Conservation (phyloP, 2,888 invertebrate species). For the Sicus ferrugineus region DNA sequence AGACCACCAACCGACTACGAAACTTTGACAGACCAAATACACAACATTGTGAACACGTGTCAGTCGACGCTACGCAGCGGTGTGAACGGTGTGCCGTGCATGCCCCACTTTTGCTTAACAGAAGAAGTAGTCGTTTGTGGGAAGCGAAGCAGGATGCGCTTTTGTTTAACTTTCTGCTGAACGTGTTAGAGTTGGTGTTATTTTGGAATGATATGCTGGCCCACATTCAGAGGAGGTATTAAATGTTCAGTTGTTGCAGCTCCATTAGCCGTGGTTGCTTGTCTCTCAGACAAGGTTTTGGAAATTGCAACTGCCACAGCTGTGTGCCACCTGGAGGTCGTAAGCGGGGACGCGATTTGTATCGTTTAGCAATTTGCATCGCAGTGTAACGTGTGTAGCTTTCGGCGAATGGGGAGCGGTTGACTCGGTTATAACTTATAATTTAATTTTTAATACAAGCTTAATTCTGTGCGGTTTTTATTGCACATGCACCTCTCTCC, state of each 20-base stretch:
- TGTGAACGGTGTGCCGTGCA: not conserved
- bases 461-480: not conserved
- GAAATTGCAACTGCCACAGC: not conserved
- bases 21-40: not conserved
- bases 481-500: no score
- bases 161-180: not conserved
- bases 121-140: not conserved
- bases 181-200: not conserved
- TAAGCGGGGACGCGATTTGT: not conserved
- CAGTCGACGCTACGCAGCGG: not conserved
- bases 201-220: not conserved
- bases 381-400: not conserved
- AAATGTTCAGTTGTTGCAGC: not conserved
- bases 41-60: not conserved
- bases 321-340: no score
- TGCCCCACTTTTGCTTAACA: not conserved
- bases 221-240: not conserved
- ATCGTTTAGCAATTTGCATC: not conserved
- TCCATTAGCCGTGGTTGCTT: not conserved
- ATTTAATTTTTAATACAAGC: not conserved
- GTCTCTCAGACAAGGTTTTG: not conserved
- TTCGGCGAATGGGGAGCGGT: not conserved
- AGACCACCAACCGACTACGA: not conserved
- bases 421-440: not conserved
- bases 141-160: not conserved